These are phyloP conservation scores for Pandemis heparana DNA, from an alignment of 2,888 invertebrate species.

Conservation along the genomic window DNA sequence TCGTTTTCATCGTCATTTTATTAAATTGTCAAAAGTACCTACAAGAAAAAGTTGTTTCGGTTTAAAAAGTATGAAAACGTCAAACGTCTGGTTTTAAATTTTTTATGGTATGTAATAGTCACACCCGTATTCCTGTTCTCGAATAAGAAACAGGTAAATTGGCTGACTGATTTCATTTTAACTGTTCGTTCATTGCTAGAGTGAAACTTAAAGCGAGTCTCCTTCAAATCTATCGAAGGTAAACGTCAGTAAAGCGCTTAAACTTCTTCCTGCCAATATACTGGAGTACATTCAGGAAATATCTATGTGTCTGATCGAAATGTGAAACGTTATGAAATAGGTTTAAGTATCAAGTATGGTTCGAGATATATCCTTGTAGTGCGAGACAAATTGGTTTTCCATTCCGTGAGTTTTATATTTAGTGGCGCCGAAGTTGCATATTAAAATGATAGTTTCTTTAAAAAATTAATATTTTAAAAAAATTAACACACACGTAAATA, in stretches of 20 bases:
- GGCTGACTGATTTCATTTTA: not conserved
- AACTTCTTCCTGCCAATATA: conserved; percentile 30
- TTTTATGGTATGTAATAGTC: no score
- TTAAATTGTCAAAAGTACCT: no score
- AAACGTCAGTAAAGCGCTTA: conserved; percentile 30
- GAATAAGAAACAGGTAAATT: not conserved
- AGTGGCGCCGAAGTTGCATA: no score
- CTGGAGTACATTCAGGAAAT: conserved; percentile 13
- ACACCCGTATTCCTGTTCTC: no score
- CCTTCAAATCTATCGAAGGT: conserved; percentile 8
- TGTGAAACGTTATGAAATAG: conserved; percentile 38
- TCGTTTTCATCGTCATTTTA: no score
- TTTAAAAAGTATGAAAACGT: no score
- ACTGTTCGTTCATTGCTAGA: not conserved
- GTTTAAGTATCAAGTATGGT: conserved; percentile 7
- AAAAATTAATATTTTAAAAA: no score
- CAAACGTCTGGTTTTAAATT: no score
- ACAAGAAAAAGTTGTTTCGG: no score
- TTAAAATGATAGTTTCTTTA: no score
- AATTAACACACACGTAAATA: no score
- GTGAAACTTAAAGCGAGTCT: not conserved
- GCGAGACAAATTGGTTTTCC: not conserved
- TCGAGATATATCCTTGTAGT: conserved; percentile 14
- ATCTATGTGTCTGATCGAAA: conserved; percentile 25
- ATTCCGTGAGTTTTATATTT: not conserved